Evolutionary conservation across 2,888 invertebrate species (phyloP).

Genomic region (Saturnia japonica): DNA sequence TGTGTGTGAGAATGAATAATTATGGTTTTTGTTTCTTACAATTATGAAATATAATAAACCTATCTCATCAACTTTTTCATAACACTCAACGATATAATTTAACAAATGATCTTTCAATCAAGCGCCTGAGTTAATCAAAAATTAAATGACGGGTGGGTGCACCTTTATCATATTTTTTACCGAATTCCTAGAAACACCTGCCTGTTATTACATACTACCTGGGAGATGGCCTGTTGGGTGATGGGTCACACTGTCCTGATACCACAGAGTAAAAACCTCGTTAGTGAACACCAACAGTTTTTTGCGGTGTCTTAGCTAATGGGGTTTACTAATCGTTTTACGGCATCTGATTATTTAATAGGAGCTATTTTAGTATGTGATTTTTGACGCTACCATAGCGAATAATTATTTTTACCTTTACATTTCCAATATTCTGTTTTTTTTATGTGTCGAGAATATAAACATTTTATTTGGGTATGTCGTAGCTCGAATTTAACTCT

Average conservation of each 20-base stretch:
- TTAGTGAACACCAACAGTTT: conserved; percentile 55
- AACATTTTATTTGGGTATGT: background rate
- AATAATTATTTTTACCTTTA: background rate
- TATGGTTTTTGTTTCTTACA: background rate
- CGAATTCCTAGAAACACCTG: conserved; percentile 36
- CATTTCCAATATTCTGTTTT: background rate
- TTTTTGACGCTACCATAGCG: conserved; percentile 37
- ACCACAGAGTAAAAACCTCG: conserved; percentile 69
- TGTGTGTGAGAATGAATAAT: background rate
- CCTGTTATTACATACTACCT: conserved; percentile 34
- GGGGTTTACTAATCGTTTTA: conserved; percentile 67
- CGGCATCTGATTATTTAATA: conserved; percentile 70
- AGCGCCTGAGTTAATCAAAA: conserved; percentile 41
- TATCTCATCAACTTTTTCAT: conserved; percentile 17
- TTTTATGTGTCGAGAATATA: background rate
- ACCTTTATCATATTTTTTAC: conserved; percentile 38
- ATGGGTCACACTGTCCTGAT: conserved; percentile 43
- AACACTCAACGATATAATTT: conserved; percentile 19
- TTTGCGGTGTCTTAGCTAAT: conserved; percentile 56
- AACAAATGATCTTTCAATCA: conserved; percentile 50
- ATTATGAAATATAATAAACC: conserved; percentile 7
- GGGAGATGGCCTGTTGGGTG: conserved; percentile 17
- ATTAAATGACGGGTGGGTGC: conserved; percentile 43
- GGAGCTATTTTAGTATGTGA: too few species aligned
- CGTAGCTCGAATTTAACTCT: background rate